Evolutionary conservation across 2,888 invertebrate genomes (phyloP), one percentile per base, ranked within the genome.

Genomic region (Caenorhabditis angaria): DNA sequence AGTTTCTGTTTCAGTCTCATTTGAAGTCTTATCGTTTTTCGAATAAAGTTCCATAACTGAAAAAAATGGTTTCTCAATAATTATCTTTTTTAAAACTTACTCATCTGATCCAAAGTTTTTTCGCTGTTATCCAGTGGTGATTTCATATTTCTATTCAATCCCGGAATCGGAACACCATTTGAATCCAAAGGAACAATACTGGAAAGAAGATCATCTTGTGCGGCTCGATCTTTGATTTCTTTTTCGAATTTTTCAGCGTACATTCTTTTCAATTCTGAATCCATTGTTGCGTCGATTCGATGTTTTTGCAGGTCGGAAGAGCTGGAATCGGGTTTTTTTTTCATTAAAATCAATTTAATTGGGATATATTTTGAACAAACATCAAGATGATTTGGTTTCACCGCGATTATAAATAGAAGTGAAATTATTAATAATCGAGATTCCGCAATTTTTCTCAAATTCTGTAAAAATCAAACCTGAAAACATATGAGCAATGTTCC

Each of bases 201-300:
- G 27, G 24, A 18, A 8, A 64, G 51, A 53, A 67, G 24, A 32
- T 61, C 67, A 29, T 68, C 72, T 28, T 71, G 71, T 12, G 27
- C 51, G 5, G 62, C 61, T 35, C 61, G n/a, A 8, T 72, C 72
- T 2, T 51, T 65, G 12, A 65, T 35, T 29, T 75, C 74, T 22
- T 66, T 67, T 6, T 70, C 76, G 35, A 63, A 55, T 29, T 79
- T 79, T 54, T 73, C 68, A 2, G 63, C 20, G 48, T 81, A 81
- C 78, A 81, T 76, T 47, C 77, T 56, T 51, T 71, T 73, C 56
- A 81, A 51, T n/a, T 81, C 78, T 20, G 63, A 65, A 50, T 81
- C 76, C 68, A 77, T 62, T 8, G 70, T 64, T 10, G 71, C 47
- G 32, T 69, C 77, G 32, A 81, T 81, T 28, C 81, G 63, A 25